Base-by-base conservation (phyloP, 2,113 vertebrate genomes). In the Eptatretus burgeri region DNA sequence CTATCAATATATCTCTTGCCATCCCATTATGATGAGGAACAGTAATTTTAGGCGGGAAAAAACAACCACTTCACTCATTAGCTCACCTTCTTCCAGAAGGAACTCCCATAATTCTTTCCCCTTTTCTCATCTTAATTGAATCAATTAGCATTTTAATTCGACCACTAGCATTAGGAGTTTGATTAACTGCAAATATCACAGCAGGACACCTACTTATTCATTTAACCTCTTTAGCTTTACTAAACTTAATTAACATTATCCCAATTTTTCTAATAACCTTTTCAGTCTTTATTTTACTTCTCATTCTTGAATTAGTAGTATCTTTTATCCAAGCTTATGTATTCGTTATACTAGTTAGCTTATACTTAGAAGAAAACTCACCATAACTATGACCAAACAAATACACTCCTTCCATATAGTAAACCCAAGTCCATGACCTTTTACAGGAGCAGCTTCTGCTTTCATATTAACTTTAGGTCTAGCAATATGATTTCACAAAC, bases 281-380 rank as follows among this genome's bases (percentile, higher is more conserved):
- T 14, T 56, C 17, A 56, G 14, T 56, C 52, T 17, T 56, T 17
- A 14, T 56, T 17, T 17, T 56, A 56, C 52, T 56, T 14, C 14
- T 17, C 17, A 17, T 56, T 56, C 52, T 56, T 14, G 52, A 56
- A 56, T 56, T 56, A 56, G 2, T 17, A 14, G 14, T 56, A 14
- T 14, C 52, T 56, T 14, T 56, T 14, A 56, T 56, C 17, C 52
- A 56, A 17, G 52, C 52, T 14, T 56, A 56, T 56, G 52, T 56
- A 14, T 56, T 56, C 17, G 17, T 56, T 56, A 64, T 70, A 0
- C 51, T 71, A 5, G 2, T 68, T 27, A 71, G 50, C 14, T 51
- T 72, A 0, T 70, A 73, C 14, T 50, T 71, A 64, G 64, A 66
- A 68, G 66, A 71, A 62, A 72, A 73, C 5, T 41, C n/a, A n/a